Base-by-base conservation (phyloP, 2,113 vertebrate species). In the Hippocampus comes region DNA sequence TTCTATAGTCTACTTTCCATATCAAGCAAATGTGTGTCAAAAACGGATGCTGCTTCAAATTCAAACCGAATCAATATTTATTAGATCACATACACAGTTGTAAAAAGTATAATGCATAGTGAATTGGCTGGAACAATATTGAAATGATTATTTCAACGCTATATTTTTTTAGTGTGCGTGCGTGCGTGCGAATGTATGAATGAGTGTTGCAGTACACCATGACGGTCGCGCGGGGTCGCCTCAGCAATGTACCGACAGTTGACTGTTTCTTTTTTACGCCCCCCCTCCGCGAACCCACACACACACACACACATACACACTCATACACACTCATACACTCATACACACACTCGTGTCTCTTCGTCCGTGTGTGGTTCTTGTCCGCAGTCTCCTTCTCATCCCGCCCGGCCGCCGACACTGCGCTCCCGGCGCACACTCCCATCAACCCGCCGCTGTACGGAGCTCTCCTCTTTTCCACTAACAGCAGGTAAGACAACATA, bases 311-410 rank as follows among this genome's bases (percentile, higher is more conserved):
- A 30, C 30, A 30, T 6, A 34, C 34, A 34, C 30, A 4, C 30
- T 0, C 30, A 38, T 1, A 38, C 34, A 6, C 34, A 7, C 34
- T 0, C 5, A 38, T 5, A 7, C 34, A 38, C 34, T 6, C 34
- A 7, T 38, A 38, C 34, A 38, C 5, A 38, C 5, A 6, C 34
- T 38, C 5, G 23, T 59, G 56, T 27, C 56, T 69, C 87, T 88
- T 75, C 77, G 75, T 84, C 86, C 56, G 3, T 59, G 56, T 59
- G 56, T 25, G 59, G 27, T 61, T 34, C 1, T 61, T 66, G 80
- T 84, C 89, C 74, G 89, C 89, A 90, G 85, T 89, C 84, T 84
- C 83, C 77, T 67, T 74, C 81, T 78, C 87, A 78, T 84, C 83
- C 84, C 14, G 74, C n/a, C 71, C 64, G 70, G 43, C 72, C 34